phyloP scores from a whole-genome alignment of 2,797 vertebrate genomes.

The Epinephelus coioides region DNA sequence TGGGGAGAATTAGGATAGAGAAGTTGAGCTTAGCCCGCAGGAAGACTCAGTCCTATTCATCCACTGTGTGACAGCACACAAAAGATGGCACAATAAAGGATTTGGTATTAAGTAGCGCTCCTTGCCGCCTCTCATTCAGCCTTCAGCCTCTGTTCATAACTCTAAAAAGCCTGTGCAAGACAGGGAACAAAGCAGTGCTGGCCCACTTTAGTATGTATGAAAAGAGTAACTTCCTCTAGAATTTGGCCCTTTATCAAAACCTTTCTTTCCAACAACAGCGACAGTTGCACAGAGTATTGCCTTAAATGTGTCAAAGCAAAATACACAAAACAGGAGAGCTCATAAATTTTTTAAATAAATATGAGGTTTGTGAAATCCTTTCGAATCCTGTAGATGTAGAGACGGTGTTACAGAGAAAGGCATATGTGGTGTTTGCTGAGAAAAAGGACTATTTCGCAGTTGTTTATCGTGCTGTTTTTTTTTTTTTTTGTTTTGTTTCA shows the following conservation, averaged over 20 bases:
- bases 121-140: conserved; percentile 69
- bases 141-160: conserved; percentile 67
- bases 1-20: conserved; percentile 69
- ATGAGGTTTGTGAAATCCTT: conserved; percentile 32
- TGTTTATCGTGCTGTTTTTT: conserved; percentile 1
- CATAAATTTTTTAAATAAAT: conserved; percentile 46
- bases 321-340: conserved; percentile 33
- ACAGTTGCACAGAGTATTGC: conserved; percentile 55
- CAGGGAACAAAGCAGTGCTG: conserved; percentile 72
- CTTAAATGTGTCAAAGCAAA: conserved; percentile 61
- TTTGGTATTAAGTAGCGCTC: conserved; percentile 79
- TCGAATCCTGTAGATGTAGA: neutral
- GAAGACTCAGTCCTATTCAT: conserved; percentile 77
- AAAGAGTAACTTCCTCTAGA: conserved; percentile 77
- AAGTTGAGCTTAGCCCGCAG: conserved; percentile 77
- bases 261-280: conserved; percentile 54
- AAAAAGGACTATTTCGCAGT: conserved; percentile 10
- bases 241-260: conserved; percentile 69
- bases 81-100: conserved; percentile 80
- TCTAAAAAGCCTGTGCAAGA: conserved; percentile 65
- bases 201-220: conserved; percentile 74
- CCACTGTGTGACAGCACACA: conserved; percentile 72
- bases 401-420: neutral
- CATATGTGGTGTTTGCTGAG: conserved; percentile 3
- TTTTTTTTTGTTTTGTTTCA: conserved; percentile 2